Evolutionary conservation across 2,888 invertebrate genomes (phyloP), one percentile per base, ranked within the genome.

Genomic region (Agrenia bidenticulata): DNA sequence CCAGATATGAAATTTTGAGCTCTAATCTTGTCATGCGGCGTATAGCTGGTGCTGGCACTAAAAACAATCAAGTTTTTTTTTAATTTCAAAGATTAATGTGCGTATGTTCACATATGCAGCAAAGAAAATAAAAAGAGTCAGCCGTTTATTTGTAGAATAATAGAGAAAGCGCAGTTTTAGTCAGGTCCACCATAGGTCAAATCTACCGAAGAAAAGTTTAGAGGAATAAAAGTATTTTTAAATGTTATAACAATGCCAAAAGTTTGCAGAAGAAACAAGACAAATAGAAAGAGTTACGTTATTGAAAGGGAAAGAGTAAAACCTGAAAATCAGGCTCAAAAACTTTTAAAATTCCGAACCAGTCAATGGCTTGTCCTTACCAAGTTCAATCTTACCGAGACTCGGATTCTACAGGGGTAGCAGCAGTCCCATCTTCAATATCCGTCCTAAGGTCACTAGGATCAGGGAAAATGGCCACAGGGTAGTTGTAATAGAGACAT

Each of bases 401-500:
- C 70, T 73, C 70, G 49, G 70, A 67, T 32, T 67, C 65, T 24
- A 69, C 50, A 37, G 64, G 63, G 45, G 66, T 62, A 15, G 65
- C 66, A 56, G 23, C 54, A 58, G 53, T 62, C 39, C 39, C 67
- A 23, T 69, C 69, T 19, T 45, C 45, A 50, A 69, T 54, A 60
- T 73, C 73, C 9, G 73, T 66, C 27, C 73, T 41, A 7, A 73
- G 64, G 41, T 69, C 70, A 32, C 65, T 68, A 1, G 73, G 73
- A 45, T 70, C 71, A 11, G 71, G 73, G 63, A 73, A 73, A 39
- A 69, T 66, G 11, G 63, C 64, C 37, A 71, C 71, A 21, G 74
- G 71, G 54, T 73, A 74, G 62, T 74, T 72, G 63, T 73, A 74
- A 56, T 73, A 74, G 23, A 74, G 59, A 49, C 74, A 74, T 13